phyloP scores from a whole-genome alignment of 2,113 vertebrate genomes.

The Camelus bactrianus region DNA sequence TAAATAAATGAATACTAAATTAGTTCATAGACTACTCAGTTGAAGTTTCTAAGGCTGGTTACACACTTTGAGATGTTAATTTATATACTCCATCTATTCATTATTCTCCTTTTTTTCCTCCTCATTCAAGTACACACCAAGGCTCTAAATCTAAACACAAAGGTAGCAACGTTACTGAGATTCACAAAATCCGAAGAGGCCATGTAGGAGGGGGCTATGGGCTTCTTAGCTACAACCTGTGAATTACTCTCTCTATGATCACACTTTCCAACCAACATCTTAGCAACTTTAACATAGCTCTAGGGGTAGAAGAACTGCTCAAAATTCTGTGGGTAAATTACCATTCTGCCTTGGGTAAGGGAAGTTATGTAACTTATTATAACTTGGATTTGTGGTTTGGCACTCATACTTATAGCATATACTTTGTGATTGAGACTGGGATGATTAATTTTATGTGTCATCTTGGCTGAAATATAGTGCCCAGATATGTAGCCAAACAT shows the following conservation, averaged over 20 bases:
- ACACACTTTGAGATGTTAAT: neutral
- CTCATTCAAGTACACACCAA: neutral
- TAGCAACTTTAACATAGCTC: neutral
- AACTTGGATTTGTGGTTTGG: neutral
- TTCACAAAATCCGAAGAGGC: neutral
- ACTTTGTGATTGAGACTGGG: neutral
- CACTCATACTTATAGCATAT: neutral
- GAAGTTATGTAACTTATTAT: neutral
- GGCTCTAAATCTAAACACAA: neutral
- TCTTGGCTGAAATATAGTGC: neutral
- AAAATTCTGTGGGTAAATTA: neutral
- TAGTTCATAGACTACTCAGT: neutral
- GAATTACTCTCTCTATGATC: neutral
- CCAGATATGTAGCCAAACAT: neutral
- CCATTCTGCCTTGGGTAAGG: neutral
- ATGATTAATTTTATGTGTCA: neutral
- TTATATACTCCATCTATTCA: neutral
- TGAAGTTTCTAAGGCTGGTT: neutral
- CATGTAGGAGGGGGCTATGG: no score
- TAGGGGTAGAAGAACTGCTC: neutral
- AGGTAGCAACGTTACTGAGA: neutral
- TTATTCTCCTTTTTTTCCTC: neutral
- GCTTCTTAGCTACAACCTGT: neutral
- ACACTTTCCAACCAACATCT: neutral
- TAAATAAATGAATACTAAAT: neutral